phyloP scores from a whole-genome alignment of 2,888 invertebrate genomes.

The Chrysodeixis includens region DNA sequence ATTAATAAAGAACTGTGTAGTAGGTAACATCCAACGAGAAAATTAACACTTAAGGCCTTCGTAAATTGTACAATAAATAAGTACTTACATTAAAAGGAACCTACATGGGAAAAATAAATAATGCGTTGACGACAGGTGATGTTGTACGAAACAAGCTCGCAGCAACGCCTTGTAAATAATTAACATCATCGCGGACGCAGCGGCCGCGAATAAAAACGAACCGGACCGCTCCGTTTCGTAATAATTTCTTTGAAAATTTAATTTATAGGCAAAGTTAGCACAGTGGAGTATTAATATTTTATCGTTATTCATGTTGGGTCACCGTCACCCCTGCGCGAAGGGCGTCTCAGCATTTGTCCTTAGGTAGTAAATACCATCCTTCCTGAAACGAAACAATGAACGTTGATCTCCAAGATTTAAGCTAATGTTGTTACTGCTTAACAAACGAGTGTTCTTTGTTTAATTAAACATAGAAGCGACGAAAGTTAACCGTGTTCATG shows the following conservation, averaged over 20 bases:
- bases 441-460: conserved; percentile 76
- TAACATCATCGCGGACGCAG: conserved; percentile 53
- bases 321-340: conserved; percentile 79
- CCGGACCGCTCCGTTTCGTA: conserved; percentile 62
- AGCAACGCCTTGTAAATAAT: conserved; percentile 47
- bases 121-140: conserved; percentile 24
- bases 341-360: conserved; percentile 86
- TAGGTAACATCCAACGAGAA: too few relatives aligned
- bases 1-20: too few relatives aligned
- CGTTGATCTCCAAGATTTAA: conserved; percentile 75
- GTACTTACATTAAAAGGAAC: background rate
- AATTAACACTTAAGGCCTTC: background rate
- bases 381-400: conserved; percentile 83
- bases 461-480: conserved; percentile 72
- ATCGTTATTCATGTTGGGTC: conserved; percentile 63
- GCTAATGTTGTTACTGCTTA: conserved; percentile 70
- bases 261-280: conserved; percentile 78
- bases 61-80: background rate
- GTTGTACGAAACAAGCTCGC: conserved; percentile 32
- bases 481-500: conserved; percentile 69
- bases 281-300: conserved; percentile 71
- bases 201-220: conserved; percentile 62
- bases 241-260: conserved; percentile 75
- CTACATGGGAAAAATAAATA: conserved; percentile 27
- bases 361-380: conserved; percentile 89